phyloP scores from a whole-genome alignment of 2,888 invertebrate species.

The Andrena dorsata region DNA sequence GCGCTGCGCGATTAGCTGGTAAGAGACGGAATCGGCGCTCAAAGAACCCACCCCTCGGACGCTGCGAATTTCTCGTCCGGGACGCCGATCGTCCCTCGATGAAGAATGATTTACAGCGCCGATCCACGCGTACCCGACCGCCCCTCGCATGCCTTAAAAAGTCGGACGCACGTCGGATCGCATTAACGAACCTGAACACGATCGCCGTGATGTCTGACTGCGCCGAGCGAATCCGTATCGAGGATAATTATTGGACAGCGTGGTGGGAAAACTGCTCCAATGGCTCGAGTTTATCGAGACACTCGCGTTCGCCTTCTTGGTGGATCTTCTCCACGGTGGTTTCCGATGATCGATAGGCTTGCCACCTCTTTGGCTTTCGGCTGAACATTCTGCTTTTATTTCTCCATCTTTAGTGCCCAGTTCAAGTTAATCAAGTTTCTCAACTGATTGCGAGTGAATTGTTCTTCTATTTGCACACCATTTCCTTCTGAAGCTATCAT shows the following conservation, averaged over 20 bases:
- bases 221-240: neutral
- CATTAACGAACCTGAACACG: constrained; percentile 36
- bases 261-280: constrained; percentile 9
- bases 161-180: constrained; percentile 20
- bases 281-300: constrained; percentile 13
- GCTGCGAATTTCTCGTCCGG: constrained; percentile 32
- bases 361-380: too few relatives aligned
- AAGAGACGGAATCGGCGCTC: constrained; percentile 2
- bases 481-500: constrained; percentile 15
- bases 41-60: constrained; percentile 32
- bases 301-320: neutral
- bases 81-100: constrained; percentile 6
- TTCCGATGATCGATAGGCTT: too few relatives aligned
- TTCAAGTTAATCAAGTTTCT: too few relatives aligned
- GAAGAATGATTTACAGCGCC: constrained; percentile 29
- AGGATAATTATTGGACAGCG: neutral
- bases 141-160: constrained; percentile 12
- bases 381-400: too few relatives aligned
- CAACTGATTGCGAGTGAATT: too few relatives aligned
- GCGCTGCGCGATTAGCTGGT: constrained; percentile 32
- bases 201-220: neutral
- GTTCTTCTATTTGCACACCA: constrained; percentile 6
- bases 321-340: too few relatives aligned
- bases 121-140: constrained; percentile 13
- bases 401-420: too few relatives aligned